Percentiles rank a stretch among this genome's conserved stretches.
These are phyloP conservation scores for Oreocharis arfaki DNA, from an alignment of 2,113 vertebrate species.

Conservation along the genomic window DNA sequence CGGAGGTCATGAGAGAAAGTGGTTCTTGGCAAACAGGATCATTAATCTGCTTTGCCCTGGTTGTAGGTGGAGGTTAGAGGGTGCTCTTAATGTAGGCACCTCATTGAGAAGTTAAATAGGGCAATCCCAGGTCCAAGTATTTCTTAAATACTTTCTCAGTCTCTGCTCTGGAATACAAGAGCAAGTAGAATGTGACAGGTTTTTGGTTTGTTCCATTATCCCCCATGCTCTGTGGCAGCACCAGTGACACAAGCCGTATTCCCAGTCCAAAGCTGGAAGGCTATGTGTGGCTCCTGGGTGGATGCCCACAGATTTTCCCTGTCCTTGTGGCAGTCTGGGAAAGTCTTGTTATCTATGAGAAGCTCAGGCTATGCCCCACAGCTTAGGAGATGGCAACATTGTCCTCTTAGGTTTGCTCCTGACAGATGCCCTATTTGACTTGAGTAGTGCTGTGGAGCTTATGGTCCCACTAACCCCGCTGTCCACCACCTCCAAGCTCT, in stretches of 20 bases:
- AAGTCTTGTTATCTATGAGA: not conserved
- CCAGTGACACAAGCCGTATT: not conserved
- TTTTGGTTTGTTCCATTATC: not conserved
- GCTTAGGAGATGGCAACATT: not conserved
- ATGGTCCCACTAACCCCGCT: not conserved
- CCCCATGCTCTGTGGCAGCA: not conserved
- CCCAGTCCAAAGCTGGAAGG: not conserved
- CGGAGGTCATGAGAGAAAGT: not conserved
- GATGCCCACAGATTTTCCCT: not conserved
- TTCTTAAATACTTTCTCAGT: not conserved
- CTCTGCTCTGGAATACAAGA: not conserved
- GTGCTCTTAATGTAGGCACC: not conserved
- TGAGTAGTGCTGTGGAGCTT: not conserved
- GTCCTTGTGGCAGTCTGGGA: not conserved
- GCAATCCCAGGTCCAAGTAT: not conserved
- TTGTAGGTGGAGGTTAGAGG: not conserved
- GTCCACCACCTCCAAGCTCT: not conserved
- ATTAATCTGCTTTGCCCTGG: not conserved
- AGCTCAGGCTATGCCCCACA: not conserved
- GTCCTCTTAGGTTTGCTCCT: not conserved
- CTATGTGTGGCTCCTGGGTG: not conserved
- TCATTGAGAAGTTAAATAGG: not conserved
- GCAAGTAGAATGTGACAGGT: not conserved
- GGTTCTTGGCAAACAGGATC: not conserved
- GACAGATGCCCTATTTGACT: not conserved